Conservation (phyloP, 2,888 invertebrate genomes). For the Hermaeophaga mercurialis region DNA sequence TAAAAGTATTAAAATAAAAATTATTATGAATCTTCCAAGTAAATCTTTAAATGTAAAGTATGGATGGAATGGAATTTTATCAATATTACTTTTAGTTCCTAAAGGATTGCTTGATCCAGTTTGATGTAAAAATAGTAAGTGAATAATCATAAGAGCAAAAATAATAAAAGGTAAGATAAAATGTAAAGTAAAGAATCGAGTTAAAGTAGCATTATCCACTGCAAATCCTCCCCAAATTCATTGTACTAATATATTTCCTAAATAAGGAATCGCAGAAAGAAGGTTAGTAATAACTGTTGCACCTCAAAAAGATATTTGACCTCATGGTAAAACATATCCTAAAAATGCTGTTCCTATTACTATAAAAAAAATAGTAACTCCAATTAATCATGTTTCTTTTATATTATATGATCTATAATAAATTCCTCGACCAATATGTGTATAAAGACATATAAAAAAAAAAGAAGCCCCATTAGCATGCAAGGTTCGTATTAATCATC, state of each 20-base stretch:
- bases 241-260: slow-evolving; percentile 67
- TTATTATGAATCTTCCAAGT: slow-evolving; percentile 64
- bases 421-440: slow-evolving; percentile 71
- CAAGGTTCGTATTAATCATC: slow-evolving; percentile 68
- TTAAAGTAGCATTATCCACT: slow-evolving; percentile 74
- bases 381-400: slow-evolving; percentile 67
- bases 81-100: slow-evolving; percentile 67
- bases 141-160: slow-evolving; percentile 64
- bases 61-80: slow-evolving; percentile 73
- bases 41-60: slow-evolving; percentile 71
- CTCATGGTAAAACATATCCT: slow-evolving; percentile 79
- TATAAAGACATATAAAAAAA: slow-evolving; percentile 73
- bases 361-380: slow-evolving; percentile 69
- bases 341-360: slow-evolving; percentile 76
- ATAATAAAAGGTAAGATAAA: slow-evolving; percentile 76
- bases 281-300: slow-evolving; percentile 63
- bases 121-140: too few relatives aligned
- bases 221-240: slow-evolving; percentile 81
- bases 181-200: slow-evolving; percentile 77
- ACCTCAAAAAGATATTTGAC: slow-evolving; percentile 83
- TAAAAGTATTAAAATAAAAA: slow-evolving; percentile 61
- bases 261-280: slow-evolving; percentile 74
- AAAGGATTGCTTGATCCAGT: too few relatives aligned
- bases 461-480: slow-evolving; percentile 76
- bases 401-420: slow-evolving; percentile 59